Base-by-base conservation (phyloP, 2,797 vertebrate species). In the Fringilla coelebs region DNA sequence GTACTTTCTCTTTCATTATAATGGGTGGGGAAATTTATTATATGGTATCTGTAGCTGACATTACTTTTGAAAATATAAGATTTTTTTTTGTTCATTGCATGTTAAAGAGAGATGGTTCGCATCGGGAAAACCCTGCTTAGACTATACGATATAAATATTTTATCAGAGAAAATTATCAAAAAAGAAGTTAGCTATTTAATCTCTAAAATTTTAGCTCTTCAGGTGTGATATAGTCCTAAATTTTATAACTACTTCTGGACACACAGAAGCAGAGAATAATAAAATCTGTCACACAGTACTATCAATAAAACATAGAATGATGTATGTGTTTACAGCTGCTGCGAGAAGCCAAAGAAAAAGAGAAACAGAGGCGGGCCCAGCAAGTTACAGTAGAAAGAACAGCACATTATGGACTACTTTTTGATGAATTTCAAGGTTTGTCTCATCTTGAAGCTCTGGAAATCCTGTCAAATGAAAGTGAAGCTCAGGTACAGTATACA, bases 401-500 rank as follows among this genome's bases (percentile, higher is more conserved):
- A 5, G 99, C 98, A 17, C 99, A 99, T 98, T 99, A 99, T 14
- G 98, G 99, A 63, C 97, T 99, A 94, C 98, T 99, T 67, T 99
- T 99, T 96, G 99, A 99, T 95, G 99, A 99, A 93, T 99, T 99
- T 96, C 99, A 99, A 95, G 99, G 99, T 70, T 95, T 99, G 96
- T 99, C 99, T 46, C 99, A 99, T 97, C 98, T 99, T 17, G 99
- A 99, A 98, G 99, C 99, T 81, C 98, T 99, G 96, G 99, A 99
- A 98, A 99, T 99, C 82, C 98, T 99, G 93, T 99, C 99, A 95
- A 99, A 99, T 89, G 99, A 99, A 98, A 99, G 99, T 10, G 99
- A 99, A 96, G 97, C 89, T 82, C 98, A 99, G 99, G 99, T 99
- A 97, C 36, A 54, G 81, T 96, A 85, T 71, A 45, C 45, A 58